Conservation (phyloP, 1,140 invertebrate genomes). For the Cydia splendana region DNA sequence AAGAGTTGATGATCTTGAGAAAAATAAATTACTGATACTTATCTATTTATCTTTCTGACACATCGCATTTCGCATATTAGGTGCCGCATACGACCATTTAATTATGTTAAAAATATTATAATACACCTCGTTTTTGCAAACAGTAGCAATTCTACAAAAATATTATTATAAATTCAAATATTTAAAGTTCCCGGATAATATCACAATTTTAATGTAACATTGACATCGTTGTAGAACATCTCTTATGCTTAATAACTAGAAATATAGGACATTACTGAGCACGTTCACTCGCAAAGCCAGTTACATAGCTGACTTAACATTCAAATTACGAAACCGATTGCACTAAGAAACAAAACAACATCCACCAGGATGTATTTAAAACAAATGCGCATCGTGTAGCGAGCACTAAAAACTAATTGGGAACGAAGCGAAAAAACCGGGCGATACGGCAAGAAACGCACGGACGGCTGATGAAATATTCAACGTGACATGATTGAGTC, state of each 20-base stretch:
- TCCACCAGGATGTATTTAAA: neutral
- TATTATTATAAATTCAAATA: neutral
- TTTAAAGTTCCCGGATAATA: neutral
- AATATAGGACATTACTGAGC: too few relatives aligned
- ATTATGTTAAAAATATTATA: slow-evolving; percentile 14
- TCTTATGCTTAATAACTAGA: too few relatives aligned
- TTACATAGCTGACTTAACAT: neutral
- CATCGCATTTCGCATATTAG: neutral
- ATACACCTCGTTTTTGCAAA: neutral
- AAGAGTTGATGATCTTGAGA: neutral
- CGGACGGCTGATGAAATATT: slow-evolving; percentile 55
- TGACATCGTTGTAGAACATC: too few relatives aligned
- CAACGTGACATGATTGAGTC: slow-evolving; percentile 57
- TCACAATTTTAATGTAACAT: too few relatives aligned
- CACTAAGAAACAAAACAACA: neutral
- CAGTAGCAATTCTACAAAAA: slow-evolving; percentile 4
- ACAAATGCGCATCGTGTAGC: slow-evolving; percentile 39
- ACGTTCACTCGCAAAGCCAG: too few relatives aligned
- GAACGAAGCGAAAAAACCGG: slow-evolving; percentile 43
- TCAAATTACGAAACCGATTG: neutral
- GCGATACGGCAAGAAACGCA: slow-evolving; percentile 44
- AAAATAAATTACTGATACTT: neutral
- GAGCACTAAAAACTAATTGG: slow-evolving; percentile 49
- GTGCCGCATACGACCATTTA: neutral
- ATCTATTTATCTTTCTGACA: slow-evolving; percentile 3